Evolutionary conservation across 2,888 invertebrate genomes (phyloP), one percentile per base, ranked within the genome.

Genomic region (Amphipoea oculea): DNA sequence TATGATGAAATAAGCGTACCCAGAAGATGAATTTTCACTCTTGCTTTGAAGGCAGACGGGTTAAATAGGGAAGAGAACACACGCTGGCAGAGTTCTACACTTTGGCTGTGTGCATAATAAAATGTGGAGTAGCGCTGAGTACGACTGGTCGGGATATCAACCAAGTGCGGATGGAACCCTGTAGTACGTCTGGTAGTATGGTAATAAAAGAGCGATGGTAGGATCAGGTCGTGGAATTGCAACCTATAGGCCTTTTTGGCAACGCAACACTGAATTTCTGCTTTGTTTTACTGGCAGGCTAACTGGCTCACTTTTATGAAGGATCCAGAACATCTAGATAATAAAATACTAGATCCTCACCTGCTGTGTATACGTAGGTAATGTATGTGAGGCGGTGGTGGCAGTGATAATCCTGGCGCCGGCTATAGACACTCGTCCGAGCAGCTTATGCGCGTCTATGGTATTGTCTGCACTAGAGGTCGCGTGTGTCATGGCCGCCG

Each of bases 401-500:
- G 95, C 93, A 0, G 95, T 89, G 65, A 96, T 92, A n/a, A 96
- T 92, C 66, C 96, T 86, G 7, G 96, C 96, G 83, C 97, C 97
- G n/a, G 97, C 96, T 79, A 97, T 92, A 12, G 97, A 97, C 90
- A 97, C 97, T 23, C 97, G 94, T 1, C 97, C 96, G 65, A 97
- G 89, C 84, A 97, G 92, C 86, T 96, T 96, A 89, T 96, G 96
- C 3, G 94, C 92, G 76, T 94, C 94, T 0, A 93, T 83, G 5
- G 86, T 83, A 5, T 78, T 83, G 7, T 92, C 92, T 1, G 91
- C 88, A 29, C 89, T 86, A 9, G 92, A 88, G 17, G 97, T 97
- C 20, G 83, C 84, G 63, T 97, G 98, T 5, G 98, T 98, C 97
- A 97, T 97, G 80, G 98, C 98, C 81, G 98, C 98, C 66, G 98